phyloP scores from a whole-genome alignment of 1,140 invertebrate genomes.

The Lepidurus arcticus region DNA sequence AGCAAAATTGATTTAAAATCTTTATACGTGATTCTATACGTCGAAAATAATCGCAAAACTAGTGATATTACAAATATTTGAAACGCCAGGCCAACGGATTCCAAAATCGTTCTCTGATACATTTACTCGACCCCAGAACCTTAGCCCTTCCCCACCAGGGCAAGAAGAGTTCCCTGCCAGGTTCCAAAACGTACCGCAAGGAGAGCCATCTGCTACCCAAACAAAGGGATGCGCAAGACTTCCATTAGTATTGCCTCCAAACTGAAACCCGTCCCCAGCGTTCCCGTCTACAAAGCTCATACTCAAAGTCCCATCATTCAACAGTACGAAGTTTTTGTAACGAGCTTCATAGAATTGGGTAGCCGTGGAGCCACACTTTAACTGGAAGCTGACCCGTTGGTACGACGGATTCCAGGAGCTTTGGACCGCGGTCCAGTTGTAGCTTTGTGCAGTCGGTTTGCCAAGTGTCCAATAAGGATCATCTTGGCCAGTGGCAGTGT shows the following conservation, averaged over 20 bases:
- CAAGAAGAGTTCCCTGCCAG: neutral
- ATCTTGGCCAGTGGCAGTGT: neutral
- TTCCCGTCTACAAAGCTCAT: neutral
- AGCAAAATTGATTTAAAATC: too few species aligned
- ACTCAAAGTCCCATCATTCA: neutral
- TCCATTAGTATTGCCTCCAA: neutral
- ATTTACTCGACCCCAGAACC: slow-evolving; percentile 3
- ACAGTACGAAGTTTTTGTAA: neutral
- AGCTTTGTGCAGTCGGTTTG: neutral
- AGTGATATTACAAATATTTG: neutral
- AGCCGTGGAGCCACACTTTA: neutral
- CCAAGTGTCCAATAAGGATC: neutral
- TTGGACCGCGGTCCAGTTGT: neutral
- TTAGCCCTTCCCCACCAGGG: neutral
- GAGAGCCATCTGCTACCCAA: neutral
- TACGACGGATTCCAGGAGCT: neutral
- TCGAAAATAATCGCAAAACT: neutral
- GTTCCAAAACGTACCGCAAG: neutral
- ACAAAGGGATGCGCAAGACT: neutral
- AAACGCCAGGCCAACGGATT: neutral
- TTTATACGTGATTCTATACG: too few species aligned
- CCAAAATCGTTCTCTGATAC: neutral
- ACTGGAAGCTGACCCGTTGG: neutral
- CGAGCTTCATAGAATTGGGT: neutral
- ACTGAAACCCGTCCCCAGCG: neutral